phyloP scores from a whole-genome alignment of 2,888 invertebrate species.

The Uloborus plumipes region DNA sequence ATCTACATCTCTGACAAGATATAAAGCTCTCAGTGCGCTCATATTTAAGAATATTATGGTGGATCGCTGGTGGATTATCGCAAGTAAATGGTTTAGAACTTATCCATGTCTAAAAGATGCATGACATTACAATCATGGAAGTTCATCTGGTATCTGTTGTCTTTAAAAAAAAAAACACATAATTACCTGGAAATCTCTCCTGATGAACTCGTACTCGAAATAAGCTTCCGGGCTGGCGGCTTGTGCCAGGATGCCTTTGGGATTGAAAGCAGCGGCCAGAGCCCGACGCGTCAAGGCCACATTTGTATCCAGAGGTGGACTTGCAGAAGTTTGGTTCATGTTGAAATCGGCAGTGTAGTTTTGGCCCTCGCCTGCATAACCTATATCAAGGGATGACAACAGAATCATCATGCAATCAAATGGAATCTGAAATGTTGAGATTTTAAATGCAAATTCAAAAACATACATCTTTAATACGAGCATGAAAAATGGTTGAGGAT shows the following conservation, averaged over 20 bases:
- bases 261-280: conserved; percentile 63
- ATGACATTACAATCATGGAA: too few relatives aligned
- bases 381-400: conserved; percentile 1
- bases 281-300: conserved; percentile 55
- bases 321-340: conserved; percentile 53
- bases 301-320: conserved; percentile 11
- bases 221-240: conserved; percentile 57
- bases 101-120: too few relatives aligned
- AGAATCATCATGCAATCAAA: not conserved
- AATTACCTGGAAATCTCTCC: conserved; percentile 58
- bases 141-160: too few relatives aligned
- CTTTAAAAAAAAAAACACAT: not conserved
- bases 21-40: too few relatives aligned
- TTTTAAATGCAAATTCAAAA: too few relatives aligned
- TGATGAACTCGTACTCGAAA: conserved; percentile 58
- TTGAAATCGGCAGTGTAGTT: conserved; percentile 62
- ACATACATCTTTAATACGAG: too few relatives aligned
- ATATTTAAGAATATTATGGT: too few relatives aligned
- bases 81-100: too few relatives aligned
- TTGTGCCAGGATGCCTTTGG: conserved; percentile 63
- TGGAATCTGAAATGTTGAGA: too few relatives aligned
- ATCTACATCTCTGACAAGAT: too few relatives aligned
- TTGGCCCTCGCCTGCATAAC: conserved; percentile 49
- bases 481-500: too few relatives aligned
- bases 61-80: too few relatives aligned